Evolutionary conservation across 2,113 vertebrate genomes (phyloP).

Genomic region (Pristiophorus japonicus): DNA sequence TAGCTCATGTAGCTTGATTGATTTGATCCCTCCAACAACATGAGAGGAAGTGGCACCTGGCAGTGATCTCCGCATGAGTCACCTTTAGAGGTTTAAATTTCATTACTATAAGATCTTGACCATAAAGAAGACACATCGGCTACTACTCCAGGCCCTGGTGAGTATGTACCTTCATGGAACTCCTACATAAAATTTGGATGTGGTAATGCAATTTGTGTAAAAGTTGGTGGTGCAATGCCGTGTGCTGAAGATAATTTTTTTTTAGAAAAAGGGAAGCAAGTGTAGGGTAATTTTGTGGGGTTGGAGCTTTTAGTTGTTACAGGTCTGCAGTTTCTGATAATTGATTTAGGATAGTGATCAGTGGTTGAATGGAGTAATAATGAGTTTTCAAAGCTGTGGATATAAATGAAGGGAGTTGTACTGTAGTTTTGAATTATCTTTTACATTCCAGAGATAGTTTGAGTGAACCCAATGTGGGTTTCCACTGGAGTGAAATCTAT

Average conservation of each 20-base stretch:
- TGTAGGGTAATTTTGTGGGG: background rate
- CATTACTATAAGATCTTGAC: background rate
- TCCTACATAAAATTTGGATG: background rate
- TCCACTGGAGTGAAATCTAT: no score
- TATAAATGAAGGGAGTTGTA: background rate
- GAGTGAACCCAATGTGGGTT: no score
- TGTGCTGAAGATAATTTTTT: background rate
- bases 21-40: conserved; percentile 36
- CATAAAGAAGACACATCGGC: background rate
- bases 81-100: background rate
- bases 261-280: background rate
- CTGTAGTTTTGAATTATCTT: no score
- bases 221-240: background rate
- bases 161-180: background rate
- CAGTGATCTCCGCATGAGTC: background rate
- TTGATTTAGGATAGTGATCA: background rate
- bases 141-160: background rate
- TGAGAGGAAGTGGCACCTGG: background rate
- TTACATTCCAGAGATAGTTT: no score
- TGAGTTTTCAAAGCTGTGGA: background rate
- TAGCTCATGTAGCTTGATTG: conserved; percentile 39
- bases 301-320: background rate
- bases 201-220: background rate
- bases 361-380: background rate
- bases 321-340: no score